phyloP scores from a whole-genome alignment of 1,140 invertebrate species.

The Phthorimaea operculella region DNA sequence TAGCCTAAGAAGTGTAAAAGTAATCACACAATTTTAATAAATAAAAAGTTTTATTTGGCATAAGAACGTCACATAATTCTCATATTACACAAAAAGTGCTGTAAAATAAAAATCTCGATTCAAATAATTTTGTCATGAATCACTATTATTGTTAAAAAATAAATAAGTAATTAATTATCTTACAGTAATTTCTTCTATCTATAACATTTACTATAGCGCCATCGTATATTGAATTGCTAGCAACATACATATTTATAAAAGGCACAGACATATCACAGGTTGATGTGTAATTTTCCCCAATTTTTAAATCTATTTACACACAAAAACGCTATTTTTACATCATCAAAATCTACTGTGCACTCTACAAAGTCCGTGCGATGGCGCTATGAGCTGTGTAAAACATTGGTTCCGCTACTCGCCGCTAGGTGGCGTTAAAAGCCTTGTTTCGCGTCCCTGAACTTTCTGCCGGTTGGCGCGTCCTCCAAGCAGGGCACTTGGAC shows the following conservation, averaged over 20 bases:
- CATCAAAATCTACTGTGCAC: conserved; percentile 31
- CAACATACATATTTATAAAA: conserved; percentile 44
- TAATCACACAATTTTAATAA: background rate
- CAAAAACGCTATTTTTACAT: conserved; percentile 17
- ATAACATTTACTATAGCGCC: conserved; percentile 27
- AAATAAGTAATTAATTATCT: conserved; percentile 7
- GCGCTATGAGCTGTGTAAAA: conserved; percentile 34
- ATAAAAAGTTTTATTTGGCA: conserved; percentile 3
- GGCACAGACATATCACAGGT: conserved; percentile 66
- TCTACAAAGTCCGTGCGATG: conserved; percentile 35
- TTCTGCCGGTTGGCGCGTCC: conserved; percentile 61
- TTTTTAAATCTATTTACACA: conserved; percentile 28
- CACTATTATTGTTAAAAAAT: background rate
- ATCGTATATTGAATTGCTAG: conserved; percentile 37
- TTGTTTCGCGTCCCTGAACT: conserved; percentile 56
- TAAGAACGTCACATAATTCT: conserved; percentile 4
- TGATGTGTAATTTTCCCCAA: conserved; percentile 34
- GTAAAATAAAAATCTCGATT: background rate
- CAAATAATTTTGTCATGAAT: background rate
- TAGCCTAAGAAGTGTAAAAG: no score
- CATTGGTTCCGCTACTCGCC: conserved; percentile 32
- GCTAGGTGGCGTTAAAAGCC: conserved; percentile 58
- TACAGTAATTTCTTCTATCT: background rate
- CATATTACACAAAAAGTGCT: conserved; percentile 2
- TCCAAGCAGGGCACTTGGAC: conserved; percentile 82